Evolutionary conservation across 2,888 invertebrate species (phyloP).

Genomic region (Biston betularia): DNA sequence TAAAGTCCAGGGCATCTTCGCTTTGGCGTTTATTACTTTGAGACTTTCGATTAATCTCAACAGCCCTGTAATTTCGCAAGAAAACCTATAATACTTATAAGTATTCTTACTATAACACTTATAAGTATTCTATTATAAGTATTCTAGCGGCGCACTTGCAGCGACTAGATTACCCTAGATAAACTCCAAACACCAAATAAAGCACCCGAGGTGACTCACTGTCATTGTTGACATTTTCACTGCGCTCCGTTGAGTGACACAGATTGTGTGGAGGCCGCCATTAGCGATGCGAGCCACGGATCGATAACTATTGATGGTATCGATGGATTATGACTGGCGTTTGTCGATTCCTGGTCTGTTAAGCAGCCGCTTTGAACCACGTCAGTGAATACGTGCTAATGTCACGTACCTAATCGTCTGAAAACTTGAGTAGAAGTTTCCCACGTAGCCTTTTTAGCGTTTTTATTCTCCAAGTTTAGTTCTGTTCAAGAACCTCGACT

Average conservation of each 20-base stretch:
- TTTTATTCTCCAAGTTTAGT: no score
- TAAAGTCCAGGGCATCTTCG: no score
- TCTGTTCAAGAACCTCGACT: no score
- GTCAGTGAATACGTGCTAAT: conserved; percentile 4
- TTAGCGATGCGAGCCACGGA: conserved; percentile 32
- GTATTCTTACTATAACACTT: no score
- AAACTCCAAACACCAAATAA: conserved; percentile 1
- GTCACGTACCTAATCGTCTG: neutral
- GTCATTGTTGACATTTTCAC: conserved; percentile 34
- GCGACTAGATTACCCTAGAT: conserved; percentile 9
- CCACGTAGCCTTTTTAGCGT: no score
- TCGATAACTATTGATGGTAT: conserved; percentile 28
- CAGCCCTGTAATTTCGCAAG: no score
- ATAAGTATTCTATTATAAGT: no score
- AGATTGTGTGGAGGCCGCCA: conserved; percentile 26
- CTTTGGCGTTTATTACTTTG: no score
- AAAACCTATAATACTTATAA: no score
- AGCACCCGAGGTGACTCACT: conserved; percentile 7
- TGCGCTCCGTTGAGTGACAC: conserved; percentile 28
- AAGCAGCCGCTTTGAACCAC: conserved; percentile 14
- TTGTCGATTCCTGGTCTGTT: conserved; percentile 16
- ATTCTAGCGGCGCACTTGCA: no score
- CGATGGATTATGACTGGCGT: conserved; percentile 17
- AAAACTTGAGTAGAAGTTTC: neutral
- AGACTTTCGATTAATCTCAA: no score